These are phyloP conservation scores for Heteromyza rotundicornis DNA, from an alignment of 2,888 invertebrate species.

Conservation along the genomic window DNA sequence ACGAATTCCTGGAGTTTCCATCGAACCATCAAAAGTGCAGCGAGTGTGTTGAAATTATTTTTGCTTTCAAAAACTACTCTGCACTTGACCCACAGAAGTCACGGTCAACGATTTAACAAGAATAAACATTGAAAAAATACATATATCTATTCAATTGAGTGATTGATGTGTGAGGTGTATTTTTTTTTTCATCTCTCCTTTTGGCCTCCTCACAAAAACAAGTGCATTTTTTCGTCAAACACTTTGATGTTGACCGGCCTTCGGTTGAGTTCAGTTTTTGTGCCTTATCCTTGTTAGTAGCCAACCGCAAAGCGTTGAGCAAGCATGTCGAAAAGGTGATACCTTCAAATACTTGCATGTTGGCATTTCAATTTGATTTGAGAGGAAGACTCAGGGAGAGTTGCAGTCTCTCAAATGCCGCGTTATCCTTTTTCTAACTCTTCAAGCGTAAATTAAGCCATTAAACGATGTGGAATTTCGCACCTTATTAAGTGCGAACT, in stretches of 20 bases:
- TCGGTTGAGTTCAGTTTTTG: neutral
- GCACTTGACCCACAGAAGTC: too few species aligned
- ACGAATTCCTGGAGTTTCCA: too few species aligned
- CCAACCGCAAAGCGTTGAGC: neutral
- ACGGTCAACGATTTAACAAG: too few species aligned
- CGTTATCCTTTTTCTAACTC: conserved; percentile 40
- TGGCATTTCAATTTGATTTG: neutral
- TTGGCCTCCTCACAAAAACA: neutral
- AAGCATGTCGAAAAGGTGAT: neutral
- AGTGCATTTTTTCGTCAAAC: neutral
- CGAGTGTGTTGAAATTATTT: too few species aligned
- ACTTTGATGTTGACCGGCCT: neutral
- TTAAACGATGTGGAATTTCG: conserved; percentile 16
- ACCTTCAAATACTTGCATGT: conserved; percentile 1
- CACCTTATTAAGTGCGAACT: conserved; percentile 11
- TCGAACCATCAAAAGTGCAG: too few species aligned
- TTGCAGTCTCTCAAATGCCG: too few species aligned
- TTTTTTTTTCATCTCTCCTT: neutral
- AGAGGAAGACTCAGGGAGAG: too few species aligned
- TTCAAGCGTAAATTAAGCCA: conserved; percentile 19
- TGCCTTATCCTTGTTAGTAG: neutral
- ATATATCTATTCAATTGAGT: too few species aligned
- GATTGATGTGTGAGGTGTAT: too few species aligned
- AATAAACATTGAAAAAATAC: too few species aligned
- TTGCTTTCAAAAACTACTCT: too few species aligned